Evolutionary conservation across 2,888 invertebrate genomes (phyloP).

Genomic region (Clostera curtula): DNA sequence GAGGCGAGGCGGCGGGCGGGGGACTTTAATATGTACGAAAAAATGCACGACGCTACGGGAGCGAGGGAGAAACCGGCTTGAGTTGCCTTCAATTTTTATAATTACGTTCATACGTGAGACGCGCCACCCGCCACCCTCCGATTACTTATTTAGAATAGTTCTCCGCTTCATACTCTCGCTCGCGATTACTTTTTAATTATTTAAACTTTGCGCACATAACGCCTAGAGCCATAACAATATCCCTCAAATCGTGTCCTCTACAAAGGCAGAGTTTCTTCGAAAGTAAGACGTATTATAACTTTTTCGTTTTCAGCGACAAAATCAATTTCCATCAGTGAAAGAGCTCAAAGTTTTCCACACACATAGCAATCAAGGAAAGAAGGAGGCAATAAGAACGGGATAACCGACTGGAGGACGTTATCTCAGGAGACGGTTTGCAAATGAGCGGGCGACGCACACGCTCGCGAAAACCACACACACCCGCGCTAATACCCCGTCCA

Average conservation of each 20-base stretch:
- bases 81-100: constrained; percentile 74
- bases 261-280: constrained; percentile 22
- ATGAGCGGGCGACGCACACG: constrained; percentile 66
- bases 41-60: constrained; percentile 71
- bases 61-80: constrained; percentile 60
- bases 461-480: constrained; percentile 29
- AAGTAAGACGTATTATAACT: constrained; percentile 50
- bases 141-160: constrained; percentile 60
- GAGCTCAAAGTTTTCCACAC: constrained; percentile 64
- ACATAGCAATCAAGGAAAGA: constrained; percentile 68
- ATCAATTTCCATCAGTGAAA: constrained; percentile 61
- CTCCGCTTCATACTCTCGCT: constrained; percentile 32
- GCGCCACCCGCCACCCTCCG: constrained; percentile 25
- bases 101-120: constrained; percentile 77
- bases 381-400: constrained; percentile 72
- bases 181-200: constrained; percentile 46
- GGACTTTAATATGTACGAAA: constrained; percentile 75
- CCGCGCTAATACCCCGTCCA: constrained; percentile 57
- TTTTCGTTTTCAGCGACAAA: constrained; percentile 55
- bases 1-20: constrained; percentile 55
- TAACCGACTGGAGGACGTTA: constrained; percentile 71
- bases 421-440: constrained; percentile 75
- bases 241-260: constrained; percentile 5
- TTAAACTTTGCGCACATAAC: constrained; percentile 23
- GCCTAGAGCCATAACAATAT: constrained; percentile 8